A percentile compares a stretch with the other conserved stretches of the same genome.
These are phyloP conservation scores for Diadema setosum DNA, from an alignment of 35 echinoderm and acorn worm genomes.

Conservation along the genomic window DNA sequence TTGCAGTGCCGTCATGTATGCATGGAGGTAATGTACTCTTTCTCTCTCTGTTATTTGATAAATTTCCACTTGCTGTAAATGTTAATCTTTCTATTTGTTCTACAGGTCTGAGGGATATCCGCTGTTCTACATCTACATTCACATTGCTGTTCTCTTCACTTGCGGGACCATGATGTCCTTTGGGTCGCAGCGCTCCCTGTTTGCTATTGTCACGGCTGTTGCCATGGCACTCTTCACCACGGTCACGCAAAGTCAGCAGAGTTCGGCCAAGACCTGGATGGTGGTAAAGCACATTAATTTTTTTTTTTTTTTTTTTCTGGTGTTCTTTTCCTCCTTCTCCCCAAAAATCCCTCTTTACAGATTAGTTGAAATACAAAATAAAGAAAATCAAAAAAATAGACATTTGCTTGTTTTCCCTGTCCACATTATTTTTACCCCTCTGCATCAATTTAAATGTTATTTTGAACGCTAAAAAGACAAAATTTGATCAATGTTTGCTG, in stretches of 20 bases:
- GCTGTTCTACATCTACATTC: not conserved
- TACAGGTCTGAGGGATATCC: not conserved
- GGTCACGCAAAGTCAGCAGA: not conserved
- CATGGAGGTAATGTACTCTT: too few relatives aligned
- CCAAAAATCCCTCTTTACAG: not conserved
- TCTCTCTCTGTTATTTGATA: too few relatives aligned
- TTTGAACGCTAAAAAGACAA: too few relatives aligned
- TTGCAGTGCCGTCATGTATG: too few relatives aligned
- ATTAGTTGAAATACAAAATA: too few relatives aligned
- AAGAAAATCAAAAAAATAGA: too few relatives aligned
- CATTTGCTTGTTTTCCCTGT: too few relatives aligned
- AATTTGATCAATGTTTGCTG: too few relatives aligned
- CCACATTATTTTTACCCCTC: too few relatives aligned
- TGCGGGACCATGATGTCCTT: constrained; percentile 9
- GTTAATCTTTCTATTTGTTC: not conserved
- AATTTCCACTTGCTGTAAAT: not conserved
- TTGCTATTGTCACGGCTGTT: not conserved
- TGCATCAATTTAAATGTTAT: too few relatives aligned
- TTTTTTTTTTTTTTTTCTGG: not conserved
- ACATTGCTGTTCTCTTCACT: not conserved
- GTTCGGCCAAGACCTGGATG: not conserved
- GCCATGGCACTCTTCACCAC: constrained; percentile 1
- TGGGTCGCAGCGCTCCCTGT: not conserved
- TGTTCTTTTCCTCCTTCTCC: not conserved
- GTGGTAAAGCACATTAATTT: not conserved